These are phyloP conservation scores for Leptopilina clavipes DNA, from an alignment of 1,140 invertebrate species.

Conservation along the genomic window DNA sequence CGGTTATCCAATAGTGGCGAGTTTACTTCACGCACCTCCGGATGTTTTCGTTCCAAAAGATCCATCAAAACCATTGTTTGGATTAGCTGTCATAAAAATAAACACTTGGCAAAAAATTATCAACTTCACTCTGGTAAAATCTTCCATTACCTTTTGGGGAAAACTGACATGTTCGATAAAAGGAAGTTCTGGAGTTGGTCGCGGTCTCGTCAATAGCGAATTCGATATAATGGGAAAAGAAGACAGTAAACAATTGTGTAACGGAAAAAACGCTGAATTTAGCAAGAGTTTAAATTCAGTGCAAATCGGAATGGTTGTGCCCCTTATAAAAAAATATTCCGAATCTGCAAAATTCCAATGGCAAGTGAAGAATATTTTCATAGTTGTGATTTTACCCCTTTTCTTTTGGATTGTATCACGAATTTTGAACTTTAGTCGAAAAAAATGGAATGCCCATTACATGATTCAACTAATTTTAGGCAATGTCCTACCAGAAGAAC, in stretches of 20 bases:
- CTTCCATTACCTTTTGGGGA: background rate
- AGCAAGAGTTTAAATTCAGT: background rate
- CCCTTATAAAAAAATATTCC: background rate
- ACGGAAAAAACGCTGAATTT: background rate
- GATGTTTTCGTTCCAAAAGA: too few species aligned
- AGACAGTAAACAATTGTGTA: background rate
- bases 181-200: background rate
- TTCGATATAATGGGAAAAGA: background rate
- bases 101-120: background rate
- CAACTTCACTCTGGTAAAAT: background rate
- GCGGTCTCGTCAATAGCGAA: background rate
- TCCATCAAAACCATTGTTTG: too few species aligned
- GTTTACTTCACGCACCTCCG: background rate
- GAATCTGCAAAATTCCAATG: background rate
- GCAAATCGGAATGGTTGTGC: background rate
- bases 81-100: too few species aligned
- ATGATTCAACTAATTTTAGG: background rate
- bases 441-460: background rate
- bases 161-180: background rate
- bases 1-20: background rate
- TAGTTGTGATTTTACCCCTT: background rate
- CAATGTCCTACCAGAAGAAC: background rate
- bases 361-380: background rate
- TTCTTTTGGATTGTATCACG: background rate
- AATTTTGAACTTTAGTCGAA: background rate